Evolutionary conservation across 2,888 invertebrate species (phyloP).

Genomic region (Helleia helle): DNA sequence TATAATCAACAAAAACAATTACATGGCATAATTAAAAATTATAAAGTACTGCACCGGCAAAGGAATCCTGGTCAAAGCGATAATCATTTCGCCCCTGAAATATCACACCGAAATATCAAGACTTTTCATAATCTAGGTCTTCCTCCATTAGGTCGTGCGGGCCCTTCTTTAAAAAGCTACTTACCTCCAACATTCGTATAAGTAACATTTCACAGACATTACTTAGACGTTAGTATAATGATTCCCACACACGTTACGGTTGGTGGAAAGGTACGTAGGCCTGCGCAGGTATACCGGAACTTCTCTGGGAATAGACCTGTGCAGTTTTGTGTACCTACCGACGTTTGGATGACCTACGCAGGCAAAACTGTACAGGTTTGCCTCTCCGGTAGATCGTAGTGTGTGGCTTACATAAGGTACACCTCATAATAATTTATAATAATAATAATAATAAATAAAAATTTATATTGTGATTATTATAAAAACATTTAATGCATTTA

Average conservation of each 20-base stretch:
- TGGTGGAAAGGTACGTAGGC: no score
- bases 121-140: constrained; percentile 33
- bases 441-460: no score
- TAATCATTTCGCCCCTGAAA: constrained; percentile 33
- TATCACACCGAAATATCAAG: constrained; percentile 39
- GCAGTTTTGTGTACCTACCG: no score
- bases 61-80: constrained; percentile 31
- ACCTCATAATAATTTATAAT: no score
- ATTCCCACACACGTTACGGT: no score
- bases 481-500: constrained; percentile 45
- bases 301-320: no score
- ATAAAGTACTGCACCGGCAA: constrained; percentile 57
- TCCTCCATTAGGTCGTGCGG: constrained; percentile 59
- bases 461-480: constrained; percentile 18
- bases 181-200: constrained; percentile 54
- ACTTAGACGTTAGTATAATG: no score
- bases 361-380: no score
- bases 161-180: constrained; percentile 58
- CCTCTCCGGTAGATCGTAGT: no score
- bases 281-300: no score
- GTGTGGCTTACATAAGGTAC: no score
- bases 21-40: constrained; percentile 55
- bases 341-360: no score
- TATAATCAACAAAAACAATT: constrained; percentile 44
- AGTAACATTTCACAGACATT: constrained; percentile 12